Base-by-base conservation (phyloP, 2,888 invertebrate species). In the Sminthurides aquaticus region DNA sequence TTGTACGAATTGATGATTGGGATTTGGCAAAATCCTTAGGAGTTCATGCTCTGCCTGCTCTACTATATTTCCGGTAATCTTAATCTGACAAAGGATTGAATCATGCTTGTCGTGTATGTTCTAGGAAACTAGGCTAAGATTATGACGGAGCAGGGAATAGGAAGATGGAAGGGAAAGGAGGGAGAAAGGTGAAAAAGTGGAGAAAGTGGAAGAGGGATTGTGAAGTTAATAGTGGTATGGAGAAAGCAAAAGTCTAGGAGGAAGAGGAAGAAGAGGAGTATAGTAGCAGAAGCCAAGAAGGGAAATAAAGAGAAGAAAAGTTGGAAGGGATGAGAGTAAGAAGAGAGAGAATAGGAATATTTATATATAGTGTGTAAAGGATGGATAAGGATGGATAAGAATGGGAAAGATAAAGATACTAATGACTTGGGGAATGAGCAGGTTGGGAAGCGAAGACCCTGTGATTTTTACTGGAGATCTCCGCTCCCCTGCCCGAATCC, bases 1-100 rank as follows among this genome's bases (percentile, higher is more conserved):
- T 94, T 75, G 91, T 94, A 2, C 92, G 94, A 79, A 89, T 94
- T 74, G 91, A 94, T 74, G 92, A 94, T 76, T 87, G 87, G 73
- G 85, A 87, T 74, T 84, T 94, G 84, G 89, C 91, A 18, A 91
- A 91, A 76, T 88, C 90, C 59, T 87, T 84, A 70, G 94, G 94
- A 22, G 92, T 94, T 0, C 93, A 91, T 76, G 93, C 93, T 0
- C 79, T 94, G 28, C 94, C 94, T 0, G 93, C 91, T 0, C 89
- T 94, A 65, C 81, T 94, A 0, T 94, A 94, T 80, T 94, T 93
- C 79, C 90, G 91, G 78, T 83, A 87, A 2, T 8, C 52, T 2
- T 27, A 15, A 34, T 5, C 43, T 34, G 5, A 34, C 8, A 34
- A 34, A 34, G 15, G 43, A 34, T 34, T 34, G 43, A 34, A 34